A percentile compares a stretch with the other conserved stretches of the same genome.
phyloP scores from a whole-genome alignment of 2,888 invertebrate genomes.

The Ligdia adustata region DNA sequence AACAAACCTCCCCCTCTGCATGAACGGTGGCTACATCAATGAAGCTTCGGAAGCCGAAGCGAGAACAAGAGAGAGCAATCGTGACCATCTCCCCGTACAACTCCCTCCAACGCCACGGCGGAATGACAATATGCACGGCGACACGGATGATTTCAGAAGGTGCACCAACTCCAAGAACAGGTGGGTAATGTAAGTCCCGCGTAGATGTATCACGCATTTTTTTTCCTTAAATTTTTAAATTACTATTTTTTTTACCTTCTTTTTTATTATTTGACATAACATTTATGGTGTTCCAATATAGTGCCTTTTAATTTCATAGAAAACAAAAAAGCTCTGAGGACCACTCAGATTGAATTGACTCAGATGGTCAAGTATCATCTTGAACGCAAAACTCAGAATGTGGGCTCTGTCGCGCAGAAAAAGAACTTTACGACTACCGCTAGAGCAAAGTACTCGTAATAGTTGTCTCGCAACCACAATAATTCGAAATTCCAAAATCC shows the following conservation, averaged over 20 bases:
- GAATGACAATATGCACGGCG: conserved; percentile 45
- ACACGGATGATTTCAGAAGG: conserved; percentile 73
- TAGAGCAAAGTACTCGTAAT: no score
- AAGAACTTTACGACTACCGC: no score
- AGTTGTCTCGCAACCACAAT: no score
- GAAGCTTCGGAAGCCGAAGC: conserved; percentile 87
- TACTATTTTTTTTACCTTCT: background rate
- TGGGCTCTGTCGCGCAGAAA: no score
- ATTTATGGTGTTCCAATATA: background rate
- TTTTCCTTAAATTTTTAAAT: conserved; percentile 9
- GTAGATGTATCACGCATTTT: conserved; percentile 14
- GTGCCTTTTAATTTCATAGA: no score
- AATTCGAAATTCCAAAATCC: no score
- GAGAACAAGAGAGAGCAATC: conserved; percentile 66
- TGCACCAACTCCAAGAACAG: conserved; percentile 86
- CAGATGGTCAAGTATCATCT: no score
- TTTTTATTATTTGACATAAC: background rate
- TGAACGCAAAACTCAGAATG: no score
- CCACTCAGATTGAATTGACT: no score
- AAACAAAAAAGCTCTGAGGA: no score
- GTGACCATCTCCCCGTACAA: conserved; percentile 46
- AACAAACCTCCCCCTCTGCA: conserved; percentile 87
- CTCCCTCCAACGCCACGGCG: conserved; percentile 45
- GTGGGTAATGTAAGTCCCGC: conserved; percentile 45
- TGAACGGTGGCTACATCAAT: conserved; percentile 92